phyloP scores from a whole-genome alignment of 2,888 invertebrate genomes.

The Cheilosia soror region DNA sequence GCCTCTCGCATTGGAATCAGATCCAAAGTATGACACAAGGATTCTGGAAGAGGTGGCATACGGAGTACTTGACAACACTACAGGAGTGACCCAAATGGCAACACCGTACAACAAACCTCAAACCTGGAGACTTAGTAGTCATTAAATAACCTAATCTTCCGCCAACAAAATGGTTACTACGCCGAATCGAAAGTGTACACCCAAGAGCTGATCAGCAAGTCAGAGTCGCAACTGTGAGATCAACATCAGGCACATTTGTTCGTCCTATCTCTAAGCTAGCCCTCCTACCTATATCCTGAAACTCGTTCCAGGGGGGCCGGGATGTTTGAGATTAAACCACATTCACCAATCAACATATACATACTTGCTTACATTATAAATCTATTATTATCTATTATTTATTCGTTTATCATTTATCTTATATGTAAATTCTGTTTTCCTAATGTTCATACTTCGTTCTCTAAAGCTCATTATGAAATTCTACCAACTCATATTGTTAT shows the following conservation, averaged over 20 bases:
- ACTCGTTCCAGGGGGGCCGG: background rate
- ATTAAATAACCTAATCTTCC: conserved; percentile 36
- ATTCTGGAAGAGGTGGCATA: conserved; percentile 66
- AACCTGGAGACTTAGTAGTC: conserved; percentile 22
- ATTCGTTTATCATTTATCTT: too few relatives aligned
- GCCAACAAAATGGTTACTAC: conserved; percentile 35
- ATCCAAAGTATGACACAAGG: conserved; percentile 57
- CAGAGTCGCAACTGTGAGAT: conserved; percentile 4
- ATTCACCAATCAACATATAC: too few relatives aligned
- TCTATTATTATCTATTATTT: too few relatives aligned
- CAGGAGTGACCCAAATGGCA: conserved; percentile 66
- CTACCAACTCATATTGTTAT: too few relatives aligned
- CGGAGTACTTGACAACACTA: conserved; percentile 54
- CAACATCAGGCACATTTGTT: conserved; percentile 7
- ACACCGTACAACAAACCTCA: conserved; percentile 12
- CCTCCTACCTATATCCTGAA: conserved; percentile 23
- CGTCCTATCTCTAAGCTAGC: conserved; percentile 16
- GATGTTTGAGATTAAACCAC: too few relatives aligned
- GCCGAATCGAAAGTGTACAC: conserved; percentile 3
- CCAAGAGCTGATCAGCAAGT: conserved; percentile 7
- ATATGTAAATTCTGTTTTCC: too few relatives aligned
- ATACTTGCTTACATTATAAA: too few relatives aligned
- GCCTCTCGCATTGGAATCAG: conserved; percentile 47
- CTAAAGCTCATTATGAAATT: too few relatives aligned
- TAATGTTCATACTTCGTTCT: too few relatives aligned